Base-by-base conservation (phyloP, 2,113 vertebrate species). In the Pardalotus punctatus region DNA sequence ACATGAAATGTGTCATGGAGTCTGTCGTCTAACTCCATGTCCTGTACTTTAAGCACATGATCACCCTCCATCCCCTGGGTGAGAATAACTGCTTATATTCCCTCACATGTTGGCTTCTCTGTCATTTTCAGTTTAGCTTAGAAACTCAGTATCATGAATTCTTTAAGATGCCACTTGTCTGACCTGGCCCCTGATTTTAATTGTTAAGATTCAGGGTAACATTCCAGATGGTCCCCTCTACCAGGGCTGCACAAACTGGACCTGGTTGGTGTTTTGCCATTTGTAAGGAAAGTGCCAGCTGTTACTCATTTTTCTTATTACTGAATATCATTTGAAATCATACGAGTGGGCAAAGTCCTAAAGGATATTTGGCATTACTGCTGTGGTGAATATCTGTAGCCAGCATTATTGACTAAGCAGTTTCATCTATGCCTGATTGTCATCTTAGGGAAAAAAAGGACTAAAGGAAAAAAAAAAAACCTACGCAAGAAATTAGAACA, bases 121-220 rank as follows among this genome's bases (percentile, higher is more conserved):
- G 91, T 96, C 96, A 90, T 95, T 86, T 95, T 95, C 57, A 51
- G 48, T 80, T 91, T 81, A 62, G 69, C 70, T 91, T 97, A 82
- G 70, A 94, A 96, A 93, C 50, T 93, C 67, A 94, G 27, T 29
- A 36, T 97, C 76, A 97, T 96, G 25, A 82, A 95, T 96, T 97
- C 65, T 96, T 89, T 84, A 94, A 65, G 80, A 94, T 23, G 53
- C 28, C 76, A 57, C 70, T 94, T 90, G 87, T 71, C 82, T 92
- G 89, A 79, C 85, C 90, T 95, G 88, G 89, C 64, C 90, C 22
- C 57, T 96, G 76, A 54, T 92, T 96, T 94, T 95, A 72, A 86
- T 90, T 87, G 48, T 83, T 96, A 79, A 91, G 72, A 96, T 94
- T 92, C 72, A 89, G 81, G 35, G 61, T 94, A 81, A 48, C 80